A percentile compares a stretch with the other conserved stretches of the same genome.
Evolutionary conservation across 1,140 invertebrate species (phyloP).

Genomic region (Bombus huntii): DNA sequence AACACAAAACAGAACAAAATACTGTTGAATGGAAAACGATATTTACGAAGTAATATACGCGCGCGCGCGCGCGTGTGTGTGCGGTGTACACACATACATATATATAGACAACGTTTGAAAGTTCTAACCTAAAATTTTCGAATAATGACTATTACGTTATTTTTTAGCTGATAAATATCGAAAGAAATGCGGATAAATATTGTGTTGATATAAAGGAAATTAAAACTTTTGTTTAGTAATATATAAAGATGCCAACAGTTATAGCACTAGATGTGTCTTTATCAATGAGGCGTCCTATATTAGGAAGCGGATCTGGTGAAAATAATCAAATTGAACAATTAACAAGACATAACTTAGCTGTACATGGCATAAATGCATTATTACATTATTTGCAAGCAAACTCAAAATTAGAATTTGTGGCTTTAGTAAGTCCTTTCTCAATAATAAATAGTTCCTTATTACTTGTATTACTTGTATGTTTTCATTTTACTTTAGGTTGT

Average conservation of each 20-base stretch:
- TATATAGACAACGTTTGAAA: background rate
- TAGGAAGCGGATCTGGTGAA: conserved; percentile 83
- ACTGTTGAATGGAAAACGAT: background rate
- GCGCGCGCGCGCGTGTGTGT: too few relatives aligned
- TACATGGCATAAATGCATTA: conserved; percentile 92
- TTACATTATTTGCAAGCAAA: conserved; percentile 92
- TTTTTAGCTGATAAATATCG: background rate
- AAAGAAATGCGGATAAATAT: background rate
- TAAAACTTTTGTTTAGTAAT: background rate
- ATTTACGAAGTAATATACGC: background rate
- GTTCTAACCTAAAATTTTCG: conserved; percentile 17
- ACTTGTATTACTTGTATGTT: background rate
- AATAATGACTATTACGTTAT: background rate
- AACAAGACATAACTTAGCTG: conserved; percentile 88
- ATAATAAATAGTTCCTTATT: background rate
- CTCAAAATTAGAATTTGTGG: conserved; percentile 94
- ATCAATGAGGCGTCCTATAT: conserved; percentile 88
- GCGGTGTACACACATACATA: too few relatives aligned
- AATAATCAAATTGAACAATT: conserved; percentile 78
- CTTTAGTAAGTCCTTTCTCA: conserved; percentile 86
- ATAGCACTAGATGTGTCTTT: conserved; percentile 90
- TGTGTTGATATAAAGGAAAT: background rate
- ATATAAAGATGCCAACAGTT: conserved; percentile 89
- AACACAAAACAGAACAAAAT: background rate
- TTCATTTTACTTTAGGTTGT: conserved; percentile 83